A percentile compares a stretch with the other conserved stretches of the same genome.
These are phyloP conservation scores for Euplexia lucipara DNA, from an alignment of 2,888 invertebrate species.

Conservation along the genomic window DNA sequence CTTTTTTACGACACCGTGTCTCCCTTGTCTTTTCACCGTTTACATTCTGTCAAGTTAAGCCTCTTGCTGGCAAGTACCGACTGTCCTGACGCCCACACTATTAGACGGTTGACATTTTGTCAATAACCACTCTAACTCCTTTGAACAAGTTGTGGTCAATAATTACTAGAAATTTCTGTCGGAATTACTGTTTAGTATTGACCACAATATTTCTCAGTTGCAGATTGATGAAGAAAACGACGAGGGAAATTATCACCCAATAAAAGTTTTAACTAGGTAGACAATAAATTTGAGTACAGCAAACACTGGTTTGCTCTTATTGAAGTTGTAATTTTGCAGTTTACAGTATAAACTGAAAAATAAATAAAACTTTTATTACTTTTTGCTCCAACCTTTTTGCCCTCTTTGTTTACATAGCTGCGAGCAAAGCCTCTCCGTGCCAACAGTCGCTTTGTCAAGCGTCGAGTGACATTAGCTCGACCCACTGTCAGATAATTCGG, in stretches of 20 bases:
- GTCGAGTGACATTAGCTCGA: conserved; percentile 87
- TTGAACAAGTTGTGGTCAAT: conserved; percentile 23
- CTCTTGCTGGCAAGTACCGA: conserved; percentile 74
- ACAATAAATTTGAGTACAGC: conserved; percentile 48
- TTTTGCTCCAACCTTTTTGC: conserved; percentile 81
- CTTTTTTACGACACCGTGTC: conserved; percentile 79
- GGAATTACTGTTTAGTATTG: conserved; percentile 26
- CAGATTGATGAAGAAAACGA: background rate
- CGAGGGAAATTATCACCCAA: conserved; percentile 3
- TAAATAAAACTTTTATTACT: conserved; percentile 83
- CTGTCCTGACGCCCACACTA: conserved; percentile 72
- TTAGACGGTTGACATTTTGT: conserved; percentile 62
- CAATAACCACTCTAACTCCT: conserved; percentile 65
- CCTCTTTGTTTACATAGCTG: conserved; percentile 85
- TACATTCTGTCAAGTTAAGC: conserved; percentile 83
- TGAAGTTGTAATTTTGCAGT: conserved; percentile 70
- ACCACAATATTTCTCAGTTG: conserved; percentile 11
- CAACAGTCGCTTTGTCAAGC: conserved; percentile 89
- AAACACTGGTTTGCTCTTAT: conserved; percentile 52
- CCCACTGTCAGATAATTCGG: conserved; percentile 87
- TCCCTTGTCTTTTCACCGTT: conserved; percentile 78
- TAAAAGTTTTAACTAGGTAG: conserved; percentile 6
- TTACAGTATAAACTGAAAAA: conserved; percentile 75
- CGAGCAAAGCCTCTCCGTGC: conserved; percentile 88
- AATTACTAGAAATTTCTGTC: conserved; percentile 30